These are phyloP conservation scores for Penelope pileata DNA, from an alignment of 2,113 vertebrate species.

Conservation along the genomic window DNA sequence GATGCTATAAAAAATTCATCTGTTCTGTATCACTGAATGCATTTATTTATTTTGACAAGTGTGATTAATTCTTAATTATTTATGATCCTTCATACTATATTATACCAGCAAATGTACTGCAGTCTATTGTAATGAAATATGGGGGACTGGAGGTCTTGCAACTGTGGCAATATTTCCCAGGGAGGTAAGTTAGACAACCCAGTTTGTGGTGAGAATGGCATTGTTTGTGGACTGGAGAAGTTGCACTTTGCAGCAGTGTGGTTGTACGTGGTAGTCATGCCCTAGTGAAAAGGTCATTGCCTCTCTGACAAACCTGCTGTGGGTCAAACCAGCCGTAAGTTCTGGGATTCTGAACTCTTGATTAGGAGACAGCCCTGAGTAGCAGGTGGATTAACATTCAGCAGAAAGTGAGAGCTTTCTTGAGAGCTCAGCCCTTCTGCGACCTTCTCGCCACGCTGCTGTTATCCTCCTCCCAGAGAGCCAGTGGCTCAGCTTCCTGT, in stretches of 20 bases:
- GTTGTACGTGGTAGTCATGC: not conserved
- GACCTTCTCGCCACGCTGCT: accelerated
- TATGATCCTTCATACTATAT: constrained; percentile 49
- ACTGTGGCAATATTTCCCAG: not conserved
- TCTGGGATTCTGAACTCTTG: not conserved
- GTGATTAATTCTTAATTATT: constrained; percentile 73
- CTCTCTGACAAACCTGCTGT: not conserved
- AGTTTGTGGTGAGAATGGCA: not conserved
- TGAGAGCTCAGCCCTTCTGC: not conserved
- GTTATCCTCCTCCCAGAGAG: not conserved
- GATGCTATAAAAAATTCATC: constrained; percentile 54
- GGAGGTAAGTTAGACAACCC: not conserved
- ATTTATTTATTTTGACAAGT: constrained; percentile 69
- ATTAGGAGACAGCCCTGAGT: not conserved
- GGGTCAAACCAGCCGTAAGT: not conserved
- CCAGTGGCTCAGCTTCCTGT: not conserved
- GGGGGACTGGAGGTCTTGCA: not conserved
- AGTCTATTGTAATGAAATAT: not conserved
- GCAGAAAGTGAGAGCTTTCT: not conserved
- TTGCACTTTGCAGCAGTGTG: not conserved
- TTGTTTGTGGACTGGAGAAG: not conserved
- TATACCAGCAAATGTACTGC: constrained; percentile 22
- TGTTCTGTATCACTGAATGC: constrained; percentile 35
- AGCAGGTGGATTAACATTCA: not conserved
- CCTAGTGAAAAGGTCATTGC: not conserved